A percentile compares a stretch with the other conserved stretches of the same genome.
phyloP scores from a whole-genome alignment of 2,113 vertebrate species.

The Gasterosteus aculeatus region DNA sequence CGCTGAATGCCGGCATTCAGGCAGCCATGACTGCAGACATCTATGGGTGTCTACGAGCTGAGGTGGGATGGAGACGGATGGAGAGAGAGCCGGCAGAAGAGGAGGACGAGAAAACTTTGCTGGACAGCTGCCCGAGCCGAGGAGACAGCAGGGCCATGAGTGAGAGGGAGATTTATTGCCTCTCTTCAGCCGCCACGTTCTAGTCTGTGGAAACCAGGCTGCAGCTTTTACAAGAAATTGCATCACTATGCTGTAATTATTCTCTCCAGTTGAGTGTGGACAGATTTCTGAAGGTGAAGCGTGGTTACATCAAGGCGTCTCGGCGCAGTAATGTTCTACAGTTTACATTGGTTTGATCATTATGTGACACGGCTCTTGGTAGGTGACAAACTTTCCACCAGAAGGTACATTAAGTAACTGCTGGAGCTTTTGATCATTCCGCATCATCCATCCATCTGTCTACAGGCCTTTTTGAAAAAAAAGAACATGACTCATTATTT shows the following conservation, averaged over 20 bases:
- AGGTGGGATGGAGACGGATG: conserved; percentile 30
- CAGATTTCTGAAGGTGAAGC: conserved; percentile 43
- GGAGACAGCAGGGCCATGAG: conserved; percentile 35
- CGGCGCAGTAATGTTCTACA: not conserved
- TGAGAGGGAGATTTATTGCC: conserved; percentile 27
- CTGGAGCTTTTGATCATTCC: not conserved
- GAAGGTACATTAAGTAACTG: not conserved
- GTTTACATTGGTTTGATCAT: not conserved
- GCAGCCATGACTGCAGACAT: conserved; percentile 5
- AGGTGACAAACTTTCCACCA: not conserved
- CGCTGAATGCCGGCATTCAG: conserved; percentile 32
- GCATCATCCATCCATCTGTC: not conserved
- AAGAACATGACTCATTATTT: not conserved
- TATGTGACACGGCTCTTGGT: not conserved
- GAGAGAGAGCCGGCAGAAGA: conserved; percentile 29
- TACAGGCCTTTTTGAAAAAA: not conserved
- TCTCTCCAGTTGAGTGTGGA: conserved; percentile 33
- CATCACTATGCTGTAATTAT: conserved; percentile 54
- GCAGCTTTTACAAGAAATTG: conserved; percentile 58
- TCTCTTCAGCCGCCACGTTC: conserved; percentile 44
- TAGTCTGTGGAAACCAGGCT: conserved; percentile 63
- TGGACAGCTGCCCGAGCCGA: conserved; percentile 49
- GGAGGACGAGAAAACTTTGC: conserved; percentile 28
- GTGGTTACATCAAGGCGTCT: not conserved
- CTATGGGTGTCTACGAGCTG: conserved; percentile 28